A percentile compares a stretch with the other conserved stretches of the same genome.
phyloP scores from a whole-genome alignment of 2,888 invertebrate genomes.

The Brachyptera putata region DNA sequence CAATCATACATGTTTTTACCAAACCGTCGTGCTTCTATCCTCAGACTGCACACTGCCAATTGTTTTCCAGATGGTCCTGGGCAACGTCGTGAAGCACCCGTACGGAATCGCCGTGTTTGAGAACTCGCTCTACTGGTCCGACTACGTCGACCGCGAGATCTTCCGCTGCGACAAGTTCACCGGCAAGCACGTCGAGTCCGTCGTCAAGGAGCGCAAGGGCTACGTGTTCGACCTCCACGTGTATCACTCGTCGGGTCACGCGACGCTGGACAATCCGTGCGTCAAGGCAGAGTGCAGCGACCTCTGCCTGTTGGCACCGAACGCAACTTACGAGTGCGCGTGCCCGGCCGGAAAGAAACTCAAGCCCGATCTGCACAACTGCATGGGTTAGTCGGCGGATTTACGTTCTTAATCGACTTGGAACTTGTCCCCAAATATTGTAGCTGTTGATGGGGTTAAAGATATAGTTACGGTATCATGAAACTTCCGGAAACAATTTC shows the following conservation, averaged over 20 bases:
- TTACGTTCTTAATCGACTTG: neutral
- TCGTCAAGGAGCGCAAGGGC: constrained; percentile 50
- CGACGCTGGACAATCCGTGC: constrained; percentile 55
- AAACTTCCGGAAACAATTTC: no score
- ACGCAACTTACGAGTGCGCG: constrained; percentile 58
- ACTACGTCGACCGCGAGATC: constrained; percentile 73
- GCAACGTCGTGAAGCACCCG: constrained; percentile 69
- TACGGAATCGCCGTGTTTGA: constrained; percentile 84
- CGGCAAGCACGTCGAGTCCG: constrained; percentile 56
- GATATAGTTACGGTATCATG: no score
- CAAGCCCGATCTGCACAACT: constrained; percentile 51
- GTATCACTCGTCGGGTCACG: constrained; percentile 64
- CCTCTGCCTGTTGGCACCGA: constrained; percentile 67
- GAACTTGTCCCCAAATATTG: no score
- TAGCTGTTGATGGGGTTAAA: no score
- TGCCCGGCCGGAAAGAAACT: constrained; percentile 72
- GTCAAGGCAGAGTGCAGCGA: constrained; percentile 61
- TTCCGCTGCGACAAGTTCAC: constrained; percentile 74
- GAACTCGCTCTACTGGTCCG: constrained; percentile 85
- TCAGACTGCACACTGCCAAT: no score
- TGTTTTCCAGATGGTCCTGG: constrained; percentile 46
- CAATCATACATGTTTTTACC: no score
- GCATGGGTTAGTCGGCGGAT: constrained; percentile 48
- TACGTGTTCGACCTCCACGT: constrained; percentile 63
- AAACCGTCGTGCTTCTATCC: no score